Evolutionary conservation across 2,113 vertebrate genomes (phyloP).

Genomic region (Corythornis vintsioides): DNA sequence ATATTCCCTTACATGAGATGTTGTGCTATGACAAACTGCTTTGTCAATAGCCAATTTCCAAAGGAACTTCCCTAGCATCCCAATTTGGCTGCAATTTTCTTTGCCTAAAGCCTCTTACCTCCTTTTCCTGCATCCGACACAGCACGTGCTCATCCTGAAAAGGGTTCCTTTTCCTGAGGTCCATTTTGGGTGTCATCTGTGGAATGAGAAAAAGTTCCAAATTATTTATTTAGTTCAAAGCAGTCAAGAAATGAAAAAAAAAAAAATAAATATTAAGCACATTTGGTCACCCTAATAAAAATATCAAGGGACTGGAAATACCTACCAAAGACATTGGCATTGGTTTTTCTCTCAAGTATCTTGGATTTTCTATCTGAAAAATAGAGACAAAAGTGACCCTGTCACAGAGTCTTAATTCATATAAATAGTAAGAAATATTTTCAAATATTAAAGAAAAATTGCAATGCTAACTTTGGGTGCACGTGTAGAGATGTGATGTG

Average conservation of each 20-base stretch:
- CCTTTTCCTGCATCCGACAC: conserved; percentile 73
- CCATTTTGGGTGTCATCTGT: conserved; percentile 78
- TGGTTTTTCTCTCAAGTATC: conserved; percentile 88
- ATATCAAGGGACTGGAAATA: conserved; percentile 14
- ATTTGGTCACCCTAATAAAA: not conserved
- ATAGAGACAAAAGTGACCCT: conserved; percentile 9
- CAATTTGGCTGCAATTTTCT: not conserved
- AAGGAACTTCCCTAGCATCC: not conserved
- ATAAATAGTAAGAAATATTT: not conserved
- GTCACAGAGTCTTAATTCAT: not conserved
- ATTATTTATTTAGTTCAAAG: conserved; percentile 21
- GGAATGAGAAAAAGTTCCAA: conserved; percentile 24
- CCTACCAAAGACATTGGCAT: conserved; percentile 85
- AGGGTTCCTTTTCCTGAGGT: conserved; percentile 71
- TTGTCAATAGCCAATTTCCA: not conserved
- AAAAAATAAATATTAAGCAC: not conserved
- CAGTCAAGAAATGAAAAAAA: not conserved
- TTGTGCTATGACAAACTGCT: not conserved
- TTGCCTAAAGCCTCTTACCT: conserved; percentile 68
- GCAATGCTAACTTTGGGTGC: not conserved
- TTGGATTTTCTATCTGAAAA: conserved; percentile 91
- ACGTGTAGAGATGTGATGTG: not conserved
- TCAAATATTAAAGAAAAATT: not conserved
- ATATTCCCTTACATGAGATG: not conserved
- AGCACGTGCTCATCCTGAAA: conserved; percentile 64